These are phyloP conservation scores for Dryoscopus gambensis DNA, from an alignment of 2,113 vertebrate genomes.

Conservation along the genomic window DNA sequence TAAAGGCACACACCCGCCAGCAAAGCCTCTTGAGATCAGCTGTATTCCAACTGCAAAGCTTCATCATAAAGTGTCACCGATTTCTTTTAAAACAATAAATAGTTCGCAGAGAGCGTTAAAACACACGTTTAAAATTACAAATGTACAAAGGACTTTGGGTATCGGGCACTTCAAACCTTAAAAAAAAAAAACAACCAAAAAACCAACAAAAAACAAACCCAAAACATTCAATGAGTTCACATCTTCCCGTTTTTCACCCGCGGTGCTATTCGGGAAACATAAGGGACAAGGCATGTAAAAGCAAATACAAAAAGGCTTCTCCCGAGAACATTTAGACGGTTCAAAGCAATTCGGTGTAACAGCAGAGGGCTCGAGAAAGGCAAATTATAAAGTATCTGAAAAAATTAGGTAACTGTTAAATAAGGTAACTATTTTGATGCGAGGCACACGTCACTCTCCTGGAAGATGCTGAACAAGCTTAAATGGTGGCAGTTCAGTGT, in stretches of 20 bases:
- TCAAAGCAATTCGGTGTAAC: background rate
- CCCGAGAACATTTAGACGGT: background rate
- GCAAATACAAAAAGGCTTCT: constrained; percentile 22
- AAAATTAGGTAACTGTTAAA: background rate
- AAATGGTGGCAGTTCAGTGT: background rate
- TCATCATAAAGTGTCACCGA: constrained; percentile 9
- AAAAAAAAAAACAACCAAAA: no score
- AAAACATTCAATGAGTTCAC: background rate
- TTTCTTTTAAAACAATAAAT: constrained; percentile 59
- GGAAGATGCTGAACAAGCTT: background rate
- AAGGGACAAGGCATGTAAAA: constrained; percentile 55
- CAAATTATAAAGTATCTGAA: constrained; percentile 11
- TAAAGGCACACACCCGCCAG: fast-evolving
- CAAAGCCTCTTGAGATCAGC: background rate
- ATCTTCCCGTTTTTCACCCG: background rate
- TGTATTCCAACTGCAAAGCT: constrained; percentile 13
- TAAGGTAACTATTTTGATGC: background rate
- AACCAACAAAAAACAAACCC: background rate
- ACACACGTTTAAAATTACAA: constrained; percentile 54
- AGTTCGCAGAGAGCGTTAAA: constrained; percentile 43
- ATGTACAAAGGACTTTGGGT: constrained; percentile 63
- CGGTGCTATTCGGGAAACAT: background rate
- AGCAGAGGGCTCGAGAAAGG: constrained; percentile 14
- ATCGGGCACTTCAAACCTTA: constrained; percentile 1
- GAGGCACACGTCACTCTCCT: background rate